Evolutionary conservation across 2,888 invertebrate genomes (phyloP).

Genomic region (Agrilus biguttatus): DNA sequence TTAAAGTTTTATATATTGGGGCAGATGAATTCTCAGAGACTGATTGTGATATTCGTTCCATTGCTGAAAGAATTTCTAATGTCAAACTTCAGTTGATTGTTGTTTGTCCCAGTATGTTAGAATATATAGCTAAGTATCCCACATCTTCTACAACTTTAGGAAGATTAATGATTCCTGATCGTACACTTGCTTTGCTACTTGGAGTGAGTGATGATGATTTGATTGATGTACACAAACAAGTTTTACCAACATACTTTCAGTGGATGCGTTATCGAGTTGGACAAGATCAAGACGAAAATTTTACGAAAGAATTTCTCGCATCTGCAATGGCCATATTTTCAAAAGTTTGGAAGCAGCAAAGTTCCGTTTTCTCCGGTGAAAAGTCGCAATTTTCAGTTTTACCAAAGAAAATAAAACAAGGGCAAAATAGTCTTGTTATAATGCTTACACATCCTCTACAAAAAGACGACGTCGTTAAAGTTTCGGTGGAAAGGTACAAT

Average conservation of each 20-base stretch:
- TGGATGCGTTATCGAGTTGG: slow-evolving; percentile 68
- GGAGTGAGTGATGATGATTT: slow-evolving; percentile 64
- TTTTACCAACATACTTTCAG: slow-evolving; percentile 56
- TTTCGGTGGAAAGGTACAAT: slow-evolving; percentile 68
- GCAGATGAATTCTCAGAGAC: slow-evolving; percentile 50
- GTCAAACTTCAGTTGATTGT: slow-evolving; percentile 70
- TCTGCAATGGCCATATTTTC: slow-evolving; percentile 68
- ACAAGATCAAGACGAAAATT: slow-evolving; percentile 69
- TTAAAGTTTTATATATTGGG: slow-evolving; percentile 61
- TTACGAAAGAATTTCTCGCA: slow-evolving; percentile 71
- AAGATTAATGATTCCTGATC: slow-evolving; percentile 49
- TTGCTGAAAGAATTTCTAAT: slow-evolving; percentile 41
- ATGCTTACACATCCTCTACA: slow-evolving; percentile 64
- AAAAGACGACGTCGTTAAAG: slow-evolving; percentile 61
- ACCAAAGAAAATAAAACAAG: slow-evolving; percentile 65
- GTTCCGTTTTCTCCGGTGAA: slow-evolving; percentile 25
- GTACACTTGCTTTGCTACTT: slow-evolving; percentile 65
- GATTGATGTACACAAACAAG: slow-evolving; percentile 49
- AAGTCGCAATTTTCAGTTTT: slow-evolving; percentile 57
- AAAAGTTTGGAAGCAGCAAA: slow-evolving; percentile 32
- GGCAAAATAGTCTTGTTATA: slow-evolving; percentile 70
- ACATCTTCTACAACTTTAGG: slow-evolving; percentile 39
- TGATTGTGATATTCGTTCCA: slow-evolving; percentile 33
- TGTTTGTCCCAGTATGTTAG: slow-evolving; percentile 60
- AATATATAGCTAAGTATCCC: slow-evolving; percentile 41